Percentiles rank a stretch among this genome's conserved stretches.
Conservation (phyloP, 37 sponge, comb jelly and placozoan genomes). For the Mnemiopsis leidyi region DNA sequence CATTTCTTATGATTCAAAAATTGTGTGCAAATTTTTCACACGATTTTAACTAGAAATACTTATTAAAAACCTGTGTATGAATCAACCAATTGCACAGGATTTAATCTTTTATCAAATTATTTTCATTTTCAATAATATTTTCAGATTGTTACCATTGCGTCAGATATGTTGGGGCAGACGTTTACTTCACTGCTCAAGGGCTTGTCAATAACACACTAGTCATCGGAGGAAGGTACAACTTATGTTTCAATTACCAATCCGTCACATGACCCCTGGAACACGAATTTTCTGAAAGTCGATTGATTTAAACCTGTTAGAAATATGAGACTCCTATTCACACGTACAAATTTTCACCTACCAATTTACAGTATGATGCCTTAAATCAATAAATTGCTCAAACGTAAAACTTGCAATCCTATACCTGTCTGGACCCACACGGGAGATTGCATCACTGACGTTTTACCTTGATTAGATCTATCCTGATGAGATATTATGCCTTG, state of each 20-base stretch:
- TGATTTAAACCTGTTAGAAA: background rate
- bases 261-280: background rate
- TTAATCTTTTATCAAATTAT: background rate
- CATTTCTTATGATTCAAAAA: too few species aligned
- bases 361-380: background rate
- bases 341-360: background rate
- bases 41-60: too few species aligned
- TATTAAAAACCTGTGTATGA: too few species aligned
- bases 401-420: background rate
- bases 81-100: background rate
- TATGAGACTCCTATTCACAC: background rate
- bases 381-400: background rate
- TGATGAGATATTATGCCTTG: background rate
- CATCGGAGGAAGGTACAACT: background rate
- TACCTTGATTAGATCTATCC: background rate
- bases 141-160: slow-evolving; percentile 21
- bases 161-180: background rate
- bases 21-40: too few species aligned
- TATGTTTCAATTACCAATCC: background rate
- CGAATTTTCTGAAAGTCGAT: background rate
- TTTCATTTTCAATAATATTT: too few species aligned
- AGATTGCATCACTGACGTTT: background rate
- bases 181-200: background rate
- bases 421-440: background rate
- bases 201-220: background rate